Evolutionary conservation across 2,797 vertebrate genomes (phyloP).

Genomic region (Enteromius thamalakanensis): DNA sequence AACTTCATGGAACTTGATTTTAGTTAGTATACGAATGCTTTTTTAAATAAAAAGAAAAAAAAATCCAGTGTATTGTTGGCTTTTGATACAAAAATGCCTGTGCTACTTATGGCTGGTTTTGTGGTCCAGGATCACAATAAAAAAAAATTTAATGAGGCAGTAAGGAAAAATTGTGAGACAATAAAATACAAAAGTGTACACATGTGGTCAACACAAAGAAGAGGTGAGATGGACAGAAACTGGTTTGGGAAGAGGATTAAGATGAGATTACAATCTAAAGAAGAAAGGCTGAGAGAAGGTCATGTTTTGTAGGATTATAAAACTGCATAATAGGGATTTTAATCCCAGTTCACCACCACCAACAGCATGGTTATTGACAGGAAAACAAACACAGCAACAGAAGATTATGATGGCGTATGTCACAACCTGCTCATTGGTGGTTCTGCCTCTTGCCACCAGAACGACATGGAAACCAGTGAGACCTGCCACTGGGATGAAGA

Average conservation of each 20-base stretch:
- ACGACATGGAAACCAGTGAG: constrained; percentile 97
- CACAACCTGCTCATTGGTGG: constrained; percentile 92
- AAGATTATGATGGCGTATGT: constrained; percentile 20
- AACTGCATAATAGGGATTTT: constrained; percentile 41
- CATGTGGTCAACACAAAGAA: not conserved
- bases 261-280: constrained; percentile 47
- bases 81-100: too few species aligned
- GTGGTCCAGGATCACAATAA: too few species aligned
- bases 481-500: constrained; percentile 96
- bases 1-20: too few species aligned
- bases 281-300: constrained; percentile 1
- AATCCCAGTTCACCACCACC: constrained; percentile 33
- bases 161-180: not conserved
- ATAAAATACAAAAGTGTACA: not conserved
- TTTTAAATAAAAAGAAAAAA: too few species aligned
- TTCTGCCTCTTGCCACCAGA: constrained; percentile 93
- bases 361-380: constrained; percentile 27
- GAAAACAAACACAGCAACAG: constrained; percentile 30
- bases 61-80: too few species aligned
- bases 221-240: not conserved
- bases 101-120: too few species aligned
- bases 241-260: constrained; percentile 7
- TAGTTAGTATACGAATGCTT: too few species aligned
- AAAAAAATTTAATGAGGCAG: not conserved
- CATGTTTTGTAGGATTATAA: constrained; percentile 49